Evolutionary conservation across 2,797 vertebrate genomes (phyloP).

Genomic region (Masticophis lateralis): DNA sequence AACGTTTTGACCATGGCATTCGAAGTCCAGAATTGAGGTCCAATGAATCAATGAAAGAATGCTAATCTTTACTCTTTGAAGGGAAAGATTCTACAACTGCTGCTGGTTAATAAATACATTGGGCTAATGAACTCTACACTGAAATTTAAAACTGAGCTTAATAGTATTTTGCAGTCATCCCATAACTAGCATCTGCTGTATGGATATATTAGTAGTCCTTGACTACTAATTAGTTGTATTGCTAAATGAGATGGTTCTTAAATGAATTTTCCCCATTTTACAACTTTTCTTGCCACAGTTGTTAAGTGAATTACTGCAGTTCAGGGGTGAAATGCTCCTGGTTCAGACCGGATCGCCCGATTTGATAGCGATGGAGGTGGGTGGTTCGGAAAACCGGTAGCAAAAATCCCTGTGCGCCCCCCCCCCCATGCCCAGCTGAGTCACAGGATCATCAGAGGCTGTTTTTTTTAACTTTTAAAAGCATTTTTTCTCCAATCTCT

Average conservation of each 20-base stretch:
- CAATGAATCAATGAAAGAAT: background rate
- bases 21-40: background rate
- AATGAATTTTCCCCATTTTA: background rate
- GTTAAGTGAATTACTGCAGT: no score
- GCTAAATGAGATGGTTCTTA: background rate
- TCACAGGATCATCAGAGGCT: no score
- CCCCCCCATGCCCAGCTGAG: no score
- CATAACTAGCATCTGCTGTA: background rate
- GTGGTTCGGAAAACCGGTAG: no score
- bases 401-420: no score
- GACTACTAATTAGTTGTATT: background rate
- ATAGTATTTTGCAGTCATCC: background rate
- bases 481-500: no score
- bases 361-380: no score
- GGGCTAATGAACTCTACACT: background rate
- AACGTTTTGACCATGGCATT: background rate
- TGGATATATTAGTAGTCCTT: background rate
- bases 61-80: background rate
- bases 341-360: no score
- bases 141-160: background rate
- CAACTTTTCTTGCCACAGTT: no score
- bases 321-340: no score
- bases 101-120: background rate
- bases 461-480: no score
- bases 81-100: background rate